These are phyloP conservation scores for Montipora capitata DNA, from an alignment of 92 coral and sea anemone genomes.

Conservation along the genomic window DNA sequence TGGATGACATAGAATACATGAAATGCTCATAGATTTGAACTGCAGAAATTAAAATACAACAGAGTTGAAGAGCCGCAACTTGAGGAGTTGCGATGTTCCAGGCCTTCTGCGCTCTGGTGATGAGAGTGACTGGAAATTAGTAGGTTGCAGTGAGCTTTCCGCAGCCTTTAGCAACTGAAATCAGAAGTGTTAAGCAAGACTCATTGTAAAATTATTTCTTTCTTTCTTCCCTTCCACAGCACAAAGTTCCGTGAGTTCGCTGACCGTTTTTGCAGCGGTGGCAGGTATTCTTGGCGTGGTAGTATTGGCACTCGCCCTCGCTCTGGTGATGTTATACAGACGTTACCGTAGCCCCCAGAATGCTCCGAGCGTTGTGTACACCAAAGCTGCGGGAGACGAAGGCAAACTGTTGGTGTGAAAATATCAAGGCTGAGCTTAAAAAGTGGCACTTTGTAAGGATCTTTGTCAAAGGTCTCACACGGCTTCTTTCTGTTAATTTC, in stretches of 20 bases:
- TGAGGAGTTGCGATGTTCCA: too few species aligned
- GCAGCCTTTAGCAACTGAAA: too few species aligned
- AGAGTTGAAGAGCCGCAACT: too few species aligned
- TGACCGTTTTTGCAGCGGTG: constrained; percentile 75
- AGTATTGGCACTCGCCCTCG: constrained; percentile 76
- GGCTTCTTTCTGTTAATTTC: constrained; percentile 21
- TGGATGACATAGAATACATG: too few species aligned
- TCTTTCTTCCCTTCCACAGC: constrained; percentile 18
- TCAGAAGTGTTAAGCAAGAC: too few species aligned
- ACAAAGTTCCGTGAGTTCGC: constrained; percentile 45
- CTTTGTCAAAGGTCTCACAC: constrained; percentile 1
- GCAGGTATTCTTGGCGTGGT: constrained; percentile 88
- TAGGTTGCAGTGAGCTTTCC: too few species aligned
- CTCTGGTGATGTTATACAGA: constrained; percentile 72
- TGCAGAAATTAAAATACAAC: too few species aligned
- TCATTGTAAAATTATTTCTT: background rate
- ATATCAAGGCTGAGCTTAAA: background rate
- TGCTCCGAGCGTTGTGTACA: constrained; percentile 72
- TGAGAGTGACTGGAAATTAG: too few species aligned
- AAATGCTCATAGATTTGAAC: too few species aligned
- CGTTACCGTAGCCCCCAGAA: constrained; percentile 60
- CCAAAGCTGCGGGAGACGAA: constrained; percentile 70
- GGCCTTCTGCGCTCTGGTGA: too few species aligned
- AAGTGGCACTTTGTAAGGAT: constrained; percentile 33
- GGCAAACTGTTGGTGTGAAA: constrained; percentile 78